Evolutionary conservation across 2,113 vertebrate species (phyloP).

Genomic region (Potamarius usumacintae): DNA sequence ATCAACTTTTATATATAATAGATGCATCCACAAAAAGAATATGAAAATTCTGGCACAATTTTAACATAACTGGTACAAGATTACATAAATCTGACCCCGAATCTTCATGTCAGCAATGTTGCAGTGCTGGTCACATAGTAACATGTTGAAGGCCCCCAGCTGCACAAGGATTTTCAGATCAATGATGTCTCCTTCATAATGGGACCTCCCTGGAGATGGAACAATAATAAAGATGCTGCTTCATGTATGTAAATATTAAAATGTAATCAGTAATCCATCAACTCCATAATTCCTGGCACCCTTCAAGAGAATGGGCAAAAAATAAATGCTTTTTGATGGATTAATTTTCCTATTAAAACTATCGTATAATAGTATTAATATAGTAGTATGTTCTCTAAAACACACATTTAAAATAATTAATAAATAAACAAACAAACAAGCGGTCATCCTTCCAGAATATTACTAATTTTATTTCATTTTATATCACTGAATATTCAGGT

Average conservation of each 20-base stretch:
- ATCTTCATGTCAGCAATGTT: conserved; percentile 88
- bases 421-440: neutral
- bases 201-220: conserved; percentile 63
- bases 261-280: neutral
- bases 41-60: neutral
- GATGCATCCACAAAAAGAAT: neutral
- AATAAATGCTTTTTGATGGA: neutral
- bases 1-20: neutral
- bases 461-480: neutral
- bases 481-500: neutral
- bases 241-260: neutral
- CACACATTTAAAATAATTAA: neutral
- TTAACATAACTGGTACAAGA: neutral
- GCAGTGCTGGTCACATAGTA: conserved; percentile 82
- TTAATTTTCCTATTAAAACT: neutral
- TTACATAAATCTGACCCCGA: conserved; percentile 73
- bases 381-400: neutral
- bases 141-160: conserved; percentile 83
- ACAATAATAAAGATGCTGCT: conserved; percentile 12
- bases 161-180: conserved; percentile 82
- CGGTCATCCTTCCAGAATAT: neutral
- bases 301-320: neutral
- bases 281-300: neutral
- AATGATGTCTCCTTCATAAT: conserved; percentile 66
- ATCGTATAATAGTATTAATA: neutral